Evolutionary conservation across 2,113 vertebrate genomes (phyloP).

Genomic region (Barbus barbus): DNA sequence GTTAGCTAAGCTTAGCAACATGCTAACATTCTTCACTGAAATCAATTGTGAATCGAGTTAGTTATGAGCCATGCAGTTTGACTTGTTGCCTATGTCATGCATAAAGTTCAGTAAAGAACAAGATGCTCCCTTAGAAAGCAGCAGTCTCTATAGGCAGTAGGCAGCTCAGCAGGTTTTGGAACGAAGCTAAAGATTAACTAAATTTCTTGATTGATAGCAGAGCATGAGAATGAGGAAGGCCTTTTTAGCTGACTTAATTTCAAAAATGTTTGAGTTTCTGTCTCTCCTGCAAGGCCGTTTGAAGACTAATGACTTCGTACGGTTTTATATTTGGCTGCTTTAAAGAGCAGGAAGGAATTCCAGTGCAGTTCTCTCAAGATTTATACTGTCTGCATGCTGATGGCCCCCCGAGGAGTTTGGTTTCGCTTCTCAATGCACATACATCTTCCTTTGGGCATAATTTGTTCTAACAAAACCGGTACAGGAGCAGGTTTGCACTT

Average conservation of each 20-base stretch:
- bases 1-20: not conserved
- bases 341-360: conserved; percentile 37
- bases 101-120: not conserved
- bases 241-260: conserved; percentile 8
- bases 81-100: not conserved
- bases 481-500: conserved; percentile 22
- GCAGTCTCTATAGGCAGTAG: not conserved
- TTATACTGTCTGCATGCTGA: conserved; percentile 31
- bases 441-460: not conserved
- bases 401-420: not conserved
- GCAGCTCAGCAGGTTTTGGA: not conserved
- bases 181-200: not conserved
- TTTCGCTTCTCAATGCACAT: not conserved
- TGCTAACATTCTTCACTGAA: not conserved
- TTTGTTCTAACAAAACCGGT: conserved; percentile 38
- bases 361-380: conserved; percentile 2
- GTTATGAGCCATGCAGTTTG: not conserved
- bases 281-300: conserved; percentile 9
- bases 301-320: not conserved
- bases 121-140: not conserved
- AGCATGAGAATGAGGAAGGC: not conserved
- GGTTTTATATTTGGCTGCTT: conserved; percentile 11
- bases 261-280: not conserved
- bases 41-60: not conserved
- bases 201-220: not conserved